These are phyloP conservation scores for Oreochromis mossambicus DNA, from an alignment of 2,797 vertebrate genomes.

Conservation along the genomic window DNA sequence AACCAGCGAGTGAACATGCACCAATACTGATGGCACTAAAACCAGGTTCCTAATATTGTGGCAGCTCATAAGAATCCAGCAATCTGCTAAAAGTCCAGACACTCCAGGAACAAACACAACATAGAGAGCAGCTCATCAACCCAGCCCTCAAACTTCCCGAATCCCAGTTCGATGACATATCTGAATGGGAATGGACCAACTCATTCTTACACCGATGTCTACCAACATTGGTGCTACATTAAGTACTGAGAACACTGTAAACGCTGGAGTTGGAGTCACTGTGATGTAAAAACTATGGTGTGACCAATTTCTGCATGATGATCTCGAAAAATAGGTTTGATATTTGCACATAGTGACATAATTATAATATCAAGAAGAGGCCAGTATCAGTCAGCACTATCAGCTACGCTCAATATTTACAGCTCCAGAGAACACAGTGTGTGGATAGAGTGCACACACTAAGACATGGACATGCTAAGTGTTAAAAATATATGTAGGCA, in stretches of 20 bases:
- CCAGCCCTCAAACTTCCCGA: neutral
- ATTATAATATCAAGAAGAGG: neutral
- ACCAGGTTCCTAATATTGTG: neutral
- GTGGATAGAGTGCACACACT: neutral
- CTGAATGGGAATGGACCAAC: neutral
- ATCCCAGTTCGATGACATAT: neutral
- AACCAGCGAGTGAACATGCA: neutral
- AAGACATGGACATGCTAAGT: neutral
- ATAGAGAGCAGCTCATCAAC: neutral
- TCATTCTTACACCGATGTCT: neutral
- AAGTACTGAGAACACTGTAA: neutral
- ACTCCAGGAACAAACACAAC: neutral
- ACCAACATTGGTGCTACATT: neutral
- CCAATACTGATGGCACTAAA: neutral
- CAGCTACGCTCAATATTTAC: neutral
- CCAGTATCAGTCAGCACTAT: neutral
- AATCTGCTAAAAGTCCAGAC: neutral
- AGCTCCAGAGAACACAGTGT: neutral
- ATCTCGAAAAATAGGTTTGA: accelerated
- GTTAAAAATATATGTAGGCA: neutral
- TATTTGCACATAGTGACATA: neutral
- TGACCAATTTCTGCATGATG: neutral
- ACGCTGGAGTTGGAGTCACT: neutral
- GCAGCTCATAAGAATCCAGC: neutral
- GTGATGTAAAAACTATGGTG: neutral